These are phyloP conservation scores for Myzus persicae DNA, from an alignment of 1,140 invertebrate genomes.

Conservation along the genomic window DNA sequence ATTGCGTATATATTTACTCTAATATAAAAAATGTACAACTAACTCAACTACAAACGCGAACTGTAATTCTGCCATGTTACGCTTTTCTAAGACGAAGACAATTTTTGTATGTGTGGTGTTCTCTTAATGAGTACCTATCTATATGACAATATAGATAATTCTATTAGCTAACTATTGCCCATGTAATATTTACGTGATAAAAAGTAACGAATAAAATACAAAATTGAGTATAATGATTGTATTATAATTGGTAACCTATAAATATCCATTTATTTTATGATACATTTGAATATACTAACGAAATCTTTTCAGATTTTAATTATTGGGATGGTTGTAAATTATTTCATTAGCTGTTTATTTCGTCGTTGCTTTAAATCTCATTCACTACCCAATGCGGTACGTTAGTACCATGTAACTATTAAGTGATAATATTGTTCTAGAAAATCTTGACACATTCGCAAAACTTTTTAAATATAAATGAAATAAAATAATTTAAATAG, in stretches of 20 bases:
- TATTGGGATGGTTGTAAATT: neutral
- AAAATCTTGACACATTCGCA: neutral
- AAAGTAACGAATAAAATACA: neutral
- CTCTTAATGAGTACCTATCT: neutral
- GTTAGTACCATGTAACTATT: neutral
- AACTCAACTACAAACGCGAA: neutral
- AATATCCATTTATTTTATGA: neutral
- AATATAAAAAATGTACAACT: neutral
- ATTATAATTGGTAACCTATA: no score
- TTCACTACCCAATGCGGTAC: no score
- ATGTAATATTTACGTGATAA: neutral
- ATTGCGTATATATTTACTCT: neutral
- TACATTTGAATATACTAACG: neutral
- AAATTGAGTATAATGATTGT: no score
- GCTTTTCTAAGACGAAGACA: neutral
- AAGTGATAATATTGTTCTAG: neutral
- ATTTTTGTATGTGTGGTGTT: neutral
- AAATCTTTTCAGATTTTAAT: neutral
- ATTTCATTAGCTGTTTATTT: neutral
- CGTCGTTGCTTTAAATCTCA: neutral
- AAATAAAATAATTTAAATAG: neutral
- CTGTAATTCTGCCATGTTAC: neutral
- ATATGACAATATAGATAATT: neutral
- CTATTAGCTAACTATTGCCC: neutral
- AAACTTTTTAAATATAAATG: neutral